These are phyloP conservation scores for Polietes domitor DNA, from an alignment of 2,888 invertebrate genomes.

Conservation along the genomic window DNA sequence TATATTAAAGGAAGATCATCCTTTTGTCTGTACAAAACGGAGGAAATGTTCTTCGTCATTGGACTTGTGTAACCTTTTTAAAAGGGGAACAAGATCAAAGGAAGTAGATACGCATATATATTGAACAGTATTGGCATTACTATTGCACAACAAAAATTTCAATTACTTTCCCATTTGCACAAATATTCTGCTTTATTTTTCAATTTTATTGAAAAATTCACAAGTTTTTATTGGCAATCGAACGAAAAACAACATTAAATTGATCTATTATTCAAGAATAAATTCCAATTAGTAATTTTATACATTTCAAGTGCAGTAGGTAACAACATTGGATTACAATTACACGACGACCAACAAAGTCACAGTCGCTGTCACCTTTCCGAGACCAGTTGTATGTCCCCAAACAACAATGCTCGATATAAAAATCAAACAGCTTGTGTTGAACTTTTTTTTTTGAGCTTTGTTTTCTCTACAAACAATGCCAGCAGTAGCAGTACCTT, in stretches of 20 bases:
- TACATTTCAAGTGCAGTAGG: slow-evolving; percentile 48
- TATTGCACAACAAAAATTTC: too few species aligned
- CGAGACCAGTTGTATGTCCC: not conserved
- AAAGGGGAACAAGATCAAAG: too few species aligned
- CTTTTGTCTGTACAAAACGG: too few species aligned
- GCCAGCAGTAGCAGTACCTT: slow-evolving; percentile 6
- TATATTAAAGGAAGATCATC: too few species aligned
- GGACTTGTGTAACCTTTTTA: too few species aligned
- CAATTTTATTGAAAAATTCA: too few species aligned
- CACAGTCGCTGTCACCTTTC: not conserved
- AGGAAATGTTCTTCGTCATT: too few species aligned
- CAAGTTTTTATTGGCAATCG: too few species aligned
- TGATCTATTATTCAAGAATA: slow-evolving; percentile 51
- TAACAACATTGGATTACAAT: slow-evolving; percentile 34
- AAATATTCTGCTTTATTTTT: too few species aligned
- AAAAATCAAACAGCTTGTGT: not conserved
- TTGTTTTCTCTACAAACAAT: slow-evolving; percentile 31
- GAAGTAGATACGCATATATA: too few species aligned
- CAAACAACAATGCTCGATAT: not conserved
- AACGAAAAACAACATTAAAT: not conserved
- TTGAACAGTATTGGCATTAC: too few species aligned
- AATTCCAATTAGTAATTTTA: slow-evolving; percentile 51
- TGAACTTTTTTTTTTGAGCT: slow-evolving; percentile 23
- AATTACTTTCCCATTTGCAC: too few species aligned
- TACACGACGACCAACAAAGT: not conserved